Base-by-base conservation (phyloP, 2,797 vertebrate genomes). In the Neostethus bicornis region DNA sequence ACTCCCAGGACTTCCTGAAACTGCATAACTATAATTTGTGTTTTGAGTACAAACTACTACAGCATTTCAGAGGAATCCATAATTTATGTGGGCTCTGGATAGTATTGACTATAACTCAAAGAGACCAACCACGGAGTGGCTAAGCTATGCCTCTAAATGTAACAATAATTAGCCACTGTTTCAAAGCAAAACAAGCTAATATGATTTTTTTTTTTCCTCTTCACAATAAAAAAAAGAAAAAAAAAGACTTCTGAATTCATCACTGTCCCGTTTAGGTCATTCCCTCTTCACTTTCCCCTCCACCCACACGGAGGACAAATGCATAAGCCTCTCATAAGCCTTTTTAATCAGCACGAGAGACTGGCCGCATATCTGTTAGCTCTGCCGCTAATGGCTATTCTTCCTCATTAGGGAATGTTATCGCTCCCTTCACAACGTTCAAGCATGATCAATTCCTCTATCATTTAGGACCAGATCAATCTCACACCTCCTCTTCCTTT, bases 341-440 rank as follows among this genome's bases (percentile, higher is more conserved):
- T 74, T 75, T 85, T 85, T 85, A 89, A 88, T 87, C 87, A 85
- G 82, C 53, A 51, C 84, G 79, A 84, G 78, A 81, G 69, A 85
- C 87, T 80, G 74, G 48, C 66, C 70, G 50, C 75, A 66, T 80
- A 81, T 81, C 82, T 73, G 70, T 80, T 83, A 83, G 76, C 77
- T 71, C 70, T 73, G 72, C 76, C 77, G 85, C 68, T 85, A 83
- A 85, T 87, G 79, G 81, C 75, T 68, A 85, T 87, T 81, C 75
- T 73, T 85, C 77, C 86, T 87, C 79, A 84, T 86, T 85, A 84
- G 75, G 51, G 67, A 75, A 73, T 17, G 55, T 73, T 70, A 82
- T 77, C 67, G 5, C 69, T 73, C 42, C 53, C 51, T 74, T 64
- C 49, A 38, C 79, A 77, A 76, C 62, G 16, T 62, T 45, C 65